These are phyloP conservation scores for Penaeus vannamei DNA, from an alignment of 1,140 invertebrate genomes.

Conservation along the genomic window DNA sequence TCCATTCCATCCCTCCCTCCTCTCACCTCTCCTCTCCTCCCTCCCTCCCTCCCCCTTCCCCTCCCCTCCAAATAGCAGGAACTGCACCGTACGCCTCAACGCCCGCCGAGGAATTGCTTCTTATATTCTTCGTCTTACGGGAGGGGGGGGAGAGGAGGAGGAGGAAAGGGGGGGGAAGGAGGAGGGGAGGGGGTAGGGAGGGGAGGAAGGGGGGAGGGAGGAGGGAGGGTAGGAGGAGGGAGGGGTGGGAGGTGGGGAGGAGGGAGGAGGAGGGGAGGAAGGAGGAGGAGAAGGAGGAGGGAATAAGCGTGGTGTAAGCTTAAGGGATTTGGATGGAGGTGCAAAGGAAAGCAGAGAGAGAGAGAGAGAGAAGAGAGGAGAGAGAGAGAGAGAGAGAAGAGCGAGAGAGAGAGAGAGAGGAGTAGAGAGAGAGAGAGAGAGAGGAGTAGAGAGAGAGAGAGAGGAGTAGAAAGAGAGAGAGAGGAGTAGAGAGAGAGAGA, in stretches of 20 bases:
- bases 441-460: neutral
- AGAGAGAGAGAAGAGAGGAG: neutral
- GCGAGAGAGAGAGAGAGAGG: slow-evolving; percentile 31
- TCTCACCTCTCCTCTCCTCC: too few species aligned
- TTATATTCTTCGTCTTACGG: too few species aligned
- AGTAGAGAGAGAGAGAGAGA: slow-evolving; percentile 29
- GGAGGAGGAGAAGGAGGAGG: neutral
- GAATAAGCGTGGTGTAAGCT: neutral
- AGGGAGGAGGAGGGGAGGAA: neutral
- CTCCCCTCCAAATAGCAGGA: too few species aligned
- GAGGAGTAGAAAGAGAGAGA: neutral
- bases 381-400: neutral
- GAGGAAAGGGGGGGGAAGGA: neutral
- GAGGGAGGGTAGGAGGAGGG: neutral
- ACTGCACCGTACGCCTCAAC: too few species aligned
- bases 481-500: neutral
- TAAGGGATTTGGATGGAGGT: neutral
- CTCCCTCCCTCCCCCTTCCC: too few species aligned
- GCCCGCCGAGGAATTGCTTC: too few species aligned
- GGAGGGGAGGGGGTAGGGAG: neutral
- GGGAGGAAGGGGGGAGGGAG: neutral
- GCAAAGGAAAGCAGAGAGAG: neutral
- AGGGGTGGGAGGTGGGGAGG: neutral
- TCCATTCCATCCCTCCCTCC: too few species aligned
- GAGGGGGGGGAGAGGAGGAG: neutral